Percentiles rank a stretch among this genome's conserved stretches.
These are phyloP conservation scores for Parus major DNA, from an alignment of 2,113 vertebrate species.

Conservation along the genomic window DNA sequence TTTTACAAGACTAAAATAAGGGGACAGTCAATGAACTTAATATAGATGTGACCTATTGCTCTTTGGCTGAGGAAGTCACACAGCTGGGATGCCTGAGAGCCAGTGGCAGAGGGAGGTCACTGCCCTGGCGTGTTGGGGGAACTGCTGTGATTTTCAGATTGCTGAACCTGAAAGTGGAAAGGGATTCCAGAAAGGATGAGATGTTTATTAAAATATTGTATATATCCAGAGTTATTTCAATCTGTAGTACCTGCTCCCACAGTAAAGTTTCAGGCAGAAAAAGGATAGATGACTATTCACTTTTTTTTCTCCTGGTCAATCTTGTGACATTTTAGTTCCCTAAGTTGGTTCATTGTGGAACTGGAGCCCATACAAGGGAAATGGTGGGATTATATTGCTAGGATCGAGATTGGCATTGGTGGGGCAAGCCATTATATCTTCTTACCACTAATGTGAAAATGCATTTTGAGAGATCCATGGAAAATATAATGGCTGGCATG, in stretches of 20 bases:
- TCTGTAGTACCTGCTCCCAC: not conserved
- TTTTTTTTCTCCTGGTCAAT: not conserved
- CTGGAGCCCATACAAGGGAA: not conserved
- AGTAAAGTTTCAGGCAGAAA: not conserved
- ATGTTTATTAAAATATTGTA: not conserved
- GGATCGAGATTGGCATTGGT: not conserved
- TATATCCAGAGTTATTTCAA: not conserved
- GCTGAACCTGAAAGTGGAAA: not conserved
- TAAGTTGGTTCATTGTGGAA: not conserved
- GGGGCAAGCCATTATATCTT: not conserved
- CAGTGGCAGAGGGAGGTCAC: not conserved
- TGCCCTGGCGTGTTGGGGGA: not conserved
- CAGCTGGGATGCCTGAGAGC: conserved; percentile 31
- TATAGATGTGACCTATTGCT: conserved; percentile 56
- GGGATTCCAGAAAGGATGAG: not conserved
- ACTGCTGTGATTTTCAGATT: not conserved
- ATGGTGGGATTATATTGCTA: not conserved
- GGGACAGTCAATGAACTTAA: conserved; percentile 29
- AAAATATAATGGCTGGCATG: not conserved
- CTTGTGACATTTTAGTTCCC: not conserved
- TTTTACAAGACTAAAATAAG: conserved; percentile 36
- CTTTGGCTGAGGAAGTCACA: conserved; percentile 25
- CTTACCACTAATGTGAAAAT: not conserved
- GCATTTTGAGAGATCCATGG: not conserved
- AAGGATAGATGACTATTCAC: not conserved